Base-by-base conservation (phyloP, 2,888 invertebrate genomes). In the Cremastinae sp. region DNA sequence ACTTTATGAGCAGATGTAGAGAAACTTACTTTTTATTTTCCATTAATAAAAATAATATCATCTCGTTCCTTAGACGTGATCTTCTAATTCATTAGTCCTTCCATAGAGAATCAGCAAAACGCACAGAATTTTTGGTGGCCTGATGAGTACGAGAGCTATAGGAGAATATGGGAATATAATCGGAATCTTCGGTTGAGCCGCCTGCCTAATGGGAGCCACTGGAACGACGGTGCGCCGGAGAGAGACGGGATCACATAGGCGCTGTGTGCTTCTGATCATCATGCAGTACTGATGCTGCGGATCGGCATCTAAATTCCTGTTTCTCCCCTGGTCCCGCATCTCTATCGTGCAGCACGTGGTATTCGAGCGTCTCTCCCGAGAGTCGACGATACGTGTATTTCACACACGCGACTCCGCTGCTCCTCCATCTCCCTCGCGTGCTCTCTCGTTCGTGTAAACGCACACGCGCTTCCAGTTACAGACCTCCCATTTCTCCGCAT, bases 291-390 rank as follows among this genome's bases (percentile, higher is more conserved):
- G 61, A 56, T 62, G 61, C 74, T 62, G 41, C 49, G 61, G 74
- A 78, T 80, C 62, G 78, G 77, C 79, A 78, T 80, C 77, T 80
- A 79, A 79, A 79, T 79, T 79, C 79, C 78, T 71, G 58, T 49
- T 72, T 49, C 79, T 75, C 75, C 45, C 56, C 45, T 56, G 64
- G 55, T 43, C 59, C 55, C 28, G 47, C 53, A 43, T 53, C 12
- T 39, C 76, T 39, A 66, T 74, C 69, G 58, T 28, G 28, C 28
- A 51, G 49, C 43, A 55, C 58, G 56, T 55, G 79, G 79, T 74
- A 79, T 79, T 79, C 47, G 22, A 66, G 18, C 53, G 66, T 69
- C 62, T 69, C 61, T 61, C 70, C 49, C n/a, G 14, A 28, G 56
- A 62, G 61, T 69, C 74, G 61, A 10, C 68, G 53, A 66, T 66